phyloP scores from a whole-genome alignment of 2,888 invertebrate genomes.

The Sinohyriopsis cumingii region DNA sequence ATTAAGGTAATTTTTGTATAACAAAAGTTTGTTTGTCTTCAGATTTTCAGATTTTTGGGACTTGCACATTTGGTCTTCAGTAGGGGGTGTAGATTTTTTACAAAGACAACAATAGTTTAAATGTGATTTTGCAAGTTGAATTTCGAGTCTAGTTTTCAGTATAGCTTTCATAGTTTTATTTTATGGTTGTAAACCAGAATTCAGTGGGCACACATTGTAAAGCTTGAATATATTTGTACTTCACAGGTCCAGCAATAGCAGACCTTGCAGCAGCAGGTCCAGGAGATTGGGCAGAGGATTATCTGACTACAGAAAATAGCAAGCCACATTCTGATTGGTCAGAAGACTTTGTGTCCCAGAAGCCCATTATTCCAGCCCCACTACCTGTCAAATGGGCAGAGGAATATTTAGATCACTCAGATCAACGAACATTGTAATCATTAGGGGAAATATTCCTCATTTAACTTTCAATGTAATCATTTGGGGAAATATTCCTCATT shows the following conservation, averaged over 20 bases:
- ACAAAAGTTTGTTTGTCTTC: no score
- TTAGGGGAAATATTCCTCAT: not conserved
- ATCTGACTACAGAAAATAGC: slow-evolving; percentile 51
- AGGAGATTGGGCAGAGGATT: slow-evolving; percentile 67
- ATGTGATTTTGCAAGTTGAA: no score
- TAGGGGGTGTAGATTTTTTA: no score
- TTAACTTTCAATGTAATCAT: slow-evolving; percentile 21
- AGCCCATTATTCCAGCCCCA: slow-evolving; percentile 25
- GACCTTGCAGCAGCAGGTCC: slow-evolving; percentile 65
- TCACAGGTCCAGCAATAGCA: slow-evolving; percentile 67
- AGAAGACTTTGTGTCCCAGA: slow-evolving; percentile 49
- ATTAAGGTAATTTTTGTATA: no score
- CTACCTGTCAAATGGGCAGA: slow-evolving; percentile 76
- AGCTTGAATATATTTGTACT: no score
- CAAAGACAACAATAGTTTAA: no score
- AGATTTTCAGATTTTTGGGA: no score
- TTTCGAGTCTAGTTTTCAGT: no score
- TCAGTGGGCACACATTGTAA: no score
- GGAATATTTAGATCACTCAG: slow-evolving; percentile 73
- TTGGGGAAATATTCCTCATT: not conserved
- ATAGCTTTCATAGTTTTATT: no score
- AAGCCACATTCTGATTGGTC: slow-evolving; percentile 52
- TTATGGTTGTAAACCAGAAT: no score
- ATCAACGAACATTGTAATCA: slow-evolving; percentile 44
- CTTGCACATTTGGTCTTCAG: no score